These are phyloP conservation scores for Conomelus anceps DNA, from an alignment of 2,888 invertebrate genomes.

Conservation along the genomic window DNA sequence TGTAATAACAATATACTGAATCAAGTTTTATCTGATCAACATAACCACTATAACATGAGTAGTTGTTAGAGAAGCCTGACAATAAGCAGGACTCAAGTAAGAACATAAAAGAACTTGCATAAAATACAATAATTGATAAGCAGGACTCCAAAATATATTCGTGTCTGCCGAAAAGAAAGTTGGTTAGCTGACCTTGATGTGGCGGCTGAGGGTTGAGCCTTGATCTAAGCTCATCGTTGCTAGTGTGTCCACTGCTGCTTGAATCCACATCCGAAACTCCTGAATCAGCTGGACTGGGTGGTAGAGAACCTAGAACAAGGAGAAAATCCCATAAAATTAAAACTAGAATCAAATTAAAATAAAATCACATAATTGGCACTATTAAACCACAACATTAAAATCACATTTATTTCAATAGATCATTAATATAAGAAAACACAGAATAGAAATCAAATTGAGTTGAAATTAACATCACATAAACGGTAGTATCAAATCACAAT, in stretches of 20 bases:
- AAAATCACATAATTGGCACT: not conserved
- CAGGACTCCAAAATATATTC: not conserved
- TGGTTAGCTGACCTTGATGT: constrained; percentile 27
- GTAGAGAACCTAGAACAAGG: constrained; percentile 71
- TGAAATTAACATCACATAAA: too few relatives aligned
- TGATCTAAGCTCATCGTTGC: constrained; percentile 78
- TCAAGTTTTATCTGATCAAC: too few relatives aligned
- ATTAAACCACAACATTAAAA: too few relatives aligned
- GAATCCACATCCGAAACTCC: constrained; percentile 96
- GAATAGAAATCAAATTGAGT: too few relatives aligned
- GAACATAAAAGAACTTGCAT: too few relatives aligned
- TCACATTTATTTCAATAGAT: too few relatives aligned
- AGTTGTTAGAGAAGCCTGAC: too few relatives aligned
- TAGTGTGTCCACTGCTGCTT: constrained; percentile 58
- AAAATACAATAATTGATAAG: not conserved
- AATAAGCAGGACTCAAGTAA: too few relatives aligned
- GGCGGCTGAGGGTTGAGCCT: constrained; percentile 60
- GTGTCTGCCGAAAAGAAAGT: constrained; percentile 1
- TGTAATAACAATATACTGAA: too few relatives aligned
- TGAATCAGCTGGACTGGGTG: constrained; percentile 95
- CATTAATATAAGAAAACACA: too few relatives aligned
- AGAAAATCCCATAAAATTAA: constrained; percentile 33
- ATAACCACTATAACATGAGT: too few relatives aligned
- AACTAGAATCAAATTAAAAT: not conserved
- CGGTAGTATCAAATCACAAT: too few relatives aligned